phyloP scores from a whole-genome alignment of 2,888 invertebrate species.

The Leptura quadrifasciata region DNA sequence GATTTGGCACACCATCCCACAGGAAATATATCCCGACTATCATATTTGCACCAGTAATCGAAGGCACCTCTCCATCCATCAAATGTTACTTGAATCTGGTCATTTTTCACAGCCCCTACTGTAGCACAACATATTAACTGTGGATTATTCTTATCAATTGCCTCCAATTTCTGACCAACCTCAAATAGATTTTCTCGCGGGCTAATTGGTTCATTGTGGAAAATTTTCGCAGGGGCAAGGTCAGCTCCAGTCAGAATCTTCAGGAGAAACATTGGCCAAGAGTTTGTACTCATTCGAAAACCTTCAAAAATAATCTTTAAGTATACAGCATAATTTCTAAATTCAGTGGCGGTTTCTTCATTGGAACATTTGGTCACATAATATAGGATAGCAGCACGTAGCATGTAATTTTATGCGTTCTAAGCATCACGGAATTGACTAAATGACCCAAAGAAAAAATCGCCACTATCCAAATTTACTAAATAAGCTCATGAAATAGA shows the following conservation, averaged over 20 bases:
- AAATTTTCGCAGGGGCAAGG: conserved; percentile 91
- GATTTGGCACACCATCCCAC: conserved; percentile 96
- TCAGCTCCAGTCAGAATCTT: conserved; percentile 94
- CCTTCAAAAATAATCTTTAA: conserved; percentile 68
- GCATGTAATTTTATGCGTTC: too few species aligned
- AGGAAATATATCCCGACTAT: conserved; percentile 96
- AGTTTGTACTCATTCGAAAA: conserved; percentile 98
- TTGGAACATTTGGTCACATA: too few species aligned
- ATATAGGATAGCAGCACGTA: too few species aligned
- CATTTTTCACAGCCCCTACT: conserved; percentile 93
- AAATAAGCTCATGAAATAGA: too few species aligned
- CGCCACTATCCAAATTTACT: too few species aligned
- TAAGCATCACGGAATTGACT: too few species aligned
- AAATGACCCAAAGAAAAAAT: too few species aligned
- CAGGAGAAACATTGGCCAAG: conserved; percentile 95
- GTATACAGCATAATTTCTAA: too few species aligned
- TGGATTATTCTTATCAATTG: conserved; percentile 98
- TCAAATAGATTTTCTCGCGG: conserved; percentile 88
- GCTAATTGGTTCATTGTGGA: conserved; percentile 91
- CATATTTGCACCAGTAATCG: conserved; percentile 95
- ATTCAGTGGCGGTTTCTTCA: too few species aligned
- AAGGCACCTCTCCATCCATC: conserved; percentile 99
- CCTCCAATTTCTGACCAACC: conserved; percentile 93
- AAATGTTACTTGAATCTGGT: conserved; percentile 96
- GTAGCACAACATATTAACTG: conserved; percentile 98